Evolutionary conservation across 1,140 invertebrate genomes (phyloP), one percentile per base, ranked within the genome.

Genomic region (Drosophila pseudoobscura): DNA sequence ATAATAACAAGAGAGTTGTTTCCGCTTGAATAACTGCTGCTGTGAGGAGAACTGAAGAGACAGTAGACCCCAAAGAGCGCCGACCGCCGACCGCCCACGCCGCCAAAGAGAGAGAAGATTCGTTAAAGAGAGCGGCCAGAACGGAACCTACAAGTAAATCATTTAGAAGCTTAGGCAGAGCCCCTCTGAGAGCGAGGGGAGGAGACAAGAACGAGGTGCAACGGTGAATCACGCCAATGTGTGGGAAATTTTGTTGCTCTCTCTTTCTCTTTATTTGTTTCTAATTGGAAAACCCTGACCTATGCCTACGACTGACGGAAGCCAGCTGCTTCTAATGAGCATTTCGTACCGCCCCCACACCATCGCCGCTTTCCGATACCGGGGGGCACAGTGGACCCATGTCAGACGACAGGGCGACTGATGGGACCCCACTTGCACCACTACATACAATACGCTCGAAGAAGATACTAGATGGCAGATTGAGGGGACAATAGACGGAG

Each of bases 251-350:
- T 80, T 71, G 63, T 11, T 49, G 17, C 24, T 26, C 24, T 26
- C 26, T 6, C 20, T 22, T 2, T 62, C n/a, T 51, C 45, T 31
- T 41, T 60, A 22, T 64, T 62, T 47, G 39, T 54, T 63, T 75
- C 72, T 65, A 82, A 82, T 79, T 75, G 75, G 66, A 71, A 84
- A 83, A 62, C 63, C 70, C 70, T 83, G 79, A 83, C 79, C 79
- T 84, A 79, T 63, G 75, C 17, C 79, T 80, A 80, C 31, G 63
- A 44, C 20, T 22, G 60, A 11, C 17, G 60, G 50, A 62, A 58
- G 49, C 47, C 56, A 75, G 65, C n/a, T 60, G 69, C 7, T 29
- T 39, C 35, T 39, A 39, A 39, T 39, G 35, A 39, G 35, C 11
- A 39, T 39, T 39, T 13, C 4, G 11, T 13, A 13, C 35, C 35